These are phyloP conservation scores for Acropora yongei DNA, from an alignment of 64 coral and sea anemone genomes.

Conservation along the genomic window DNA sequence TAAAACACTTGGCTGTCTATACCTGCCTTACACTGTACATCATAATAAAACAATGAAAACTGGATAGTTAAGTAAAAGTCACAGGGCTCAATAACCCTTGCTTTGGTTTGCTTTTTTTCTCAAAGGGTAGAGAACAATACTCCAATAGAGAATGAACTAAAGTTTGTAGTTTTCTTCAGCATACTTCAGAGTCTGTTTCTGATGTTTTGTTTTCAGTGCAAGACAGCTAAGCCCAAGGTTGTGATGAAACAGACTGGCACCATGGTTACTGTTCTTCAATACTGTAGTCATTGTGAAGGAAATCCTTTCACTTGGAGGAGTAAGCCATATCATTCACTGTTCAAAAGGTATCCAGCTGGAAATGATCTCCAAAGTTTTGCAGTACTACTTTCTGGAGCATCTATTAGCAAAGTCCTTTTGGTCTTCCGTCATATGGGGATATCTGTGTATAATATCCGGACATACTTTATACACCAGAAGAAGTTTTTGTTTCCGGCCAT, in stretches of 20 bases:
- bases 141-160: conserved; percentile 43
- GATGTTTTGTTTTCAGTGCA: conserved; percentile 61
- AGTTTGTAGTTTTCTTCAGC: conserved; percentile 61
- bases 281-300: conserved; percentile 7
- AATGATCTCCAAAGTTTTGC: conserved; percentile 54
- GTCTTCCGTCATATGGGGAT: conserved; percentile 48
- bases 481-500: conserved; percentile 49
- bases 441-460: not conserved
- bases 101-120: not conserved
- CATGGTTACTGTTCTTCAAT: conserved; percentile 53
- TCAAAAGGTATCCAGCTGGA: conserved; percentile 38
- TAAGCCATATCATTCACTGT: conserved; percentile 30
- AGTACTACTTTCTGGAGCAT: conserved; percentile 46
- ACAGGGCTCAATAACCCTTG: not conserved
- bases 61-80: too few relatives aligned
- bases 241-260: conserved; percentile 29
- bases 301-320: not conserved
- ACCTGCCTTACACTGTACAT: too few relatives aligned
- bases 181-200: conserved; percentile 45
- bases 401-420: conserved; percentile 52
- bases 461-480: conserved; percentile 51
- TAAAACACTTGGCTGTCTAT: too few relatives aligned
- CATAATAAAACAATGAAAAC: too few relatives aligned
- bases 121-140: conserved; percentile 44
- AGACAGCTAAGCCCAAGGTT: not conserved